Conservation (phyloP, 2,888 invertebrate species). For the Atethmia centrago region DNA sequence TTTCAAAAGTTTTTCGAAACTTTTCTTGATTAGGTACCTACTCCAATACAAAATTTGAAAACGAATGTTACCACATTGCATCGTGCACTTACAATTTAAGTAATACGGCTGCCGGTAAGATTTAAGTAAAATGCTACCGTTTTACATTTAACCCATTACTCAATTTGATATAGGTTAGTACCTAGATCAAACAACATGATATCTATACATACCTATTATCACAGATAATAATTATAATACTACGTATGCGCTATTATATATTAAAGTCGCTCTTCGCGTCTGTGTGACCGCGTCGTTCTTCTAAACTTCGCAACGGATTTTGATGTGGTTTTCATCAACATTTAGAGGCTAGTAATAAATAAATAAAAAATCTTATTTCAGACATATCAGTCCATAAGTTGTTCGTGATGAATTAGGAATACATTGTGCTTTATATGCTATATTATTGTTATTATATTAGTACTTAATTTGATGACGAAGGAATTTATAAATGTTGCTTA, state of each 20-base stretch:
- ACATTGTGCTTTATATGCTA: too few species aligned
- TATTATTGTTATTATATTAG: too few species aligned
- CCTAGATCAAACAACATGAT: too few species aligned
- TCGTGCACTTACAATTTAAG: slow-evolving; percentile 1
- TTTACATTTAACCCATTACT: neutral
- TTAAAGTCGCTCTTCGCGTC: neutral
- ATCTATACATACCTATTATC: too few species aligned
- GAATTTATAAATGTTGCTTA: too few species aligned
- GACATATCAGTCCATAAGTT: neutral
- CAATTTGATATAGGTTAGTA: too few species aligned
- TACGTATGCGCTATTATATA: too few species aligned
- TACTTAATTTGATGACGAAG: too few species aligned
- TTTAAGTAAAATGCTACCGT: neutral
- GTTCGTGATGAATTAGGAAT: neutral
- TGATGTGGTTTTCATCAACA: neutral
- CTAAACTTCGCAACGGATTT: neutral
- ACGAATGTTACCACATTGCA: neutral
- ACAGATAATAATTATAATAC: too few species aligned
- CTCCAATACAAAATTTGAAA: neutral
- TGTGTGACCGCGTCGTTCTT: neutral
- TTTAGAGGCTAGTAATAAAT: neutral
- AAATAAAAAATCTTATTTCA: neutral
- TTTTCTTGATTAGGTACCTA: neutral
- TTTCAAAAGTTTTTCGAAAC: slow-evolving; percentile 6
- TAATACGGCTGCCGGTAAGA: neutral